Evolutionary conservation across 1,140 invertebrate species (phyloP).

Genomic region (Drusus annulatus): DNA sequence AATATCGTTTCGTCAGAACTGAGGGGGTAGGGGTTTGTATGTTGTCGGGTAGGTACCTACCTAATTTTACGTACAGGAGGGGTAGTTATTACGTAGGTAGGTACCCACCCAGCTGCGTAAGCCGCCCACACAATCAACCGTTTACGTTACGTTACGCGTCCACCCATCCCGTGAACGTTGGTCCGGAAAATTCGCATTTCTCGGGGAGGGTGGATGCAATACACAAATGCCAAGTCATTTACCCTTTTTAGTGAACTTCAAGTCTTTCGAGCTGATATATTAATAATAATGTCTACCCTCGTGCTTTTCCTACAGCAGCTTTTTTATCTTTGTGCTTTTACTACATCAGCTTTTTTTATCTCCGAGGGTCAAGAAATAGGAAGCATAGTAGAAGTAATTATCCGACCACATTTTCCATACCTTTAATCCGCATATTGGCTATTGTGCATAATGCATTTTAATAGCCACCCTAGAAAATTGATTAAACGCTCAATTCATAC

Average conservation of each 20-base stretch:
- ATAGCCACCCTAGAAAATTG: too few species aligned
- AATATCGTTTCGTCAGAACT: neutral
- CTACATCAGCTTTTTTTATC: too few species aligned
- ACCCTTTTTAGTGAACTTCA: conserved; percentile 28
- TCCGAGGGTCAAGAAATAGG: too few species aligned
- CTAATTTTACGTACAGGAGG: conserved; percentile 1
- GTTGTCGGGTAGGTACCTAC: neutral
- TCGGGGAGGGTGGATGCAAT: neutral
- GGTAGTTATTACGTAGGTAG: neutral
- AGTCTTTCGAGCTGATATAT: neutral
- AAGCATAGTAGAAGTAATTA: too few species aligned
- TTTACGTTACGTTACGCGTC: conserved; percentile 39
- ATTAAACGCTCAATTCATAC: too few species aligned
- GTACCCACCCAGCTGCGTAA: neutral
- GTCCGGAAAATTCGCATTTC: conserved; percentile 27
- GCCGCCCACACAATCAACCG: conserved; percentile 18
- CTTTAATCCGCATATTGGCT: too few species aligned
- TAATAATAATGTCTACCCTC: too few species aligned
- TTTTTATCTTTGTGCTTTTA: too few species aligned
- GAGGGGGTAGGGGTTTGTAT: too few species aligned
- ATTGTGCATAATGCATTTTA: too few species aligned
- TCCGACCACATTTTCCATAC: too few species aligned
- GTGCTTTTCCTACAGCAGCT: too few species aligned
- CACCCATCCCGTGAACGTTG: conserved; percentile 11
- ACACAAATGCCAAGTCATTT: conserved; percentile 29